phyloP scores from a whole-genome alignment of 2,113 vertebrate genomes.

The Hippocampus mohnikei region DNA sequence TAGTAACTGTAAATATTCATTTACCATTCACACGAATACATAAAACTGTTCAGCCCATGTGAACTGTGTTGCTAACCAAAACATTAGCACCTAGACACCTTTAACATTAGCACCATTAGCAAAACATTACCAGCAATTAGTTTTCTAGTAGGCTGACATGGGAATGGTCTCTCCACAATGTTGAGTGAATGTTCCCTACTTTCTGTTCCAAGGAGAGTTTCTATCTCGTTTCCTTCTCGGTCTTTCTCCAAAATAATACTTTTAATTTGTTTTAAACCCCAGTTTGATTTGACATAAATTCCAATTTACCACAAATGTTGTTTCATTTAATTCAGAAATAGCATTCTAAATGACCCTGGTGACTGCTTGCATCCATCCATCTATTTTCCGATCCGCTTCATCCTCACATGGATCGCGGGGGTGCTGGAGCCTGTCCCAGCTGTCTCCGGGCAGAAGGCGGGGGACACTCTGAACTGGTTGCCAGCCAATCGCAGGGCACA shows the following conservation, averaged over 20 bases:
- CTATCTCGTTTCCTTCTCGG: neutral
- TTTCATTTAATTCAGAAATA: no score
- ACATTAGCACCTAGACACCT: neutral
- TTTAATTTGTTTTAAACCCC: neutral
- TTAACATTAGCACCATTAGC: no score
- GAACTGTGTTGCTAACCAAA: neutral
- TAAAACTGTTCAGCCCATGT: neutral
- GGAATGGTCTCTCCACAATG: neutral
- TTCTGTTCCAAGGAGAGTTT: neutral
- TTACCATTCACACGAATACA: neutral
- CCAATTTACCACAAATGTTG: neutral
- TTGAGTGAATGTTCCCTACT: neutral
- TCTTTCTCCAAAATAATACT: neutral
- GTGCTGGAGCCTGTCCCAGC: no score
- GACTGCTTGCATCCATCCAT: no score
- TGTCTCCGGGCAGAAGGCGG: no score
- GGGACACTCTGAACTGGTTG: no score
- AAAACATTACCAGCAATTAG: no score
- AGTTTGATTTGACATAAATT: neutral
- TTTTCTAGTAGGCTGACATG: neutral
- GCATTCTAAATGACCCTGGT: no score
- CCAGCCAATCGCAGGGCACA: no score
- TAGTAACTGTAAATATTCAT: neutral
- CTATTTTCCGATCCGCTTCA: no score
- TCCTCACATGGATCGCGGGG: no score